Conservation (phyloP, 2,888 invertebrate genomes). For the Polyommatus icarus region DNA sequence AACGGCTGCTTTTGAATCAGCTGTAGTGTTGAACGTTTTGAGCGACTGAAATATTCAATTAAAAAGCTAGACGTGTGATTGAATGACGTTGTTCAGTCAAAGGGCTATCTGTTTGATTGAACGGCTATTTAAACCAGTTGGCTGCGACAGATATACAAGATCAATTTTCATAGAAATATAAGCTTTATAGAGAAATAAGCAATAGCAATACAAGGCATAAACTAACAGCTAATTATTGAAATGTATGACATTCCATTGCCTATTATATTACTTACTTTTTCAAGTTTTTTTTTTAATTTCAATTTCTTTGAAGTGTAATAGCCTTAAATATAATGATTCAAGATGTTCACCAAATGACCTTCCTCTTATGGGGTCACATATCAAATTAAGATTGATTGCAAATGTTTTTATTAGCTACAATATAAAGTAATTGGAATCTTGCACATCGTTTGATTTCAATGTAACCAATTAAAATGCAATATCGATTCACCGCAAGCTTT, state of each 20-base stretch:
- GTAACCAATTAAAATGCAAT: slow-evolving; percentile 13
- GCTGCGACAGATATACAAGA: no score
- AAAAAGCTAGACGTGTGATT: no score
- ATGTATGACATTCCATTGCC: neutral
- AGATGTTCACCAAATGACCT: neutral
- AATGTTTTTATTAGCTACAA: slow-evolving; percentile 7
- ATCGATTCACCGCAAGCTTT: slow-evolving; percentile 5
- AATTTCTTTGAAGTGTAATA: neutral
- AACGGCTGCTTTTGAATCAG: no score
- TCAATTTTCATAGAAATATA: neutral
- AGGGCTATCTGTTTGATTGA: no score
- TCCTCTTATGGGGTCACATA: neutral
- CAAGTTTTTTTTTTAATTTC: no score
- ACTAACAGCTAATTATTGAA: neutral
- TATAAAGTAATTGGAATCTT: slow-evolving; percentile 15
- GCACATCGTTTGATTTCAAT: slow-evolving; percentile 7
- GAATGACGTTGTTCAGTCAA: no score
- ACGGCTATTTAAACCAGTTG: no score
- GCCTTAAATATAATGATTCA: neutral
- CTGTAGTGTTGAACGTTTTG: no score
- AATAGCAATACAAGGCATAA: neutral
- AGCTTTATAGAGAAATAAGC: no score
- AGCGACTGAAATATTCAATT: no score
- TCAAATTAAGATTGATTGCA: slow-evolving; percentile 19
- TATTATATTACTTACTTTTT: neutral